Evolutionary conservation across 1,140 invertebrate genomes (phyloP).

Genomic region (Sminthurinus signatus): DNA sequence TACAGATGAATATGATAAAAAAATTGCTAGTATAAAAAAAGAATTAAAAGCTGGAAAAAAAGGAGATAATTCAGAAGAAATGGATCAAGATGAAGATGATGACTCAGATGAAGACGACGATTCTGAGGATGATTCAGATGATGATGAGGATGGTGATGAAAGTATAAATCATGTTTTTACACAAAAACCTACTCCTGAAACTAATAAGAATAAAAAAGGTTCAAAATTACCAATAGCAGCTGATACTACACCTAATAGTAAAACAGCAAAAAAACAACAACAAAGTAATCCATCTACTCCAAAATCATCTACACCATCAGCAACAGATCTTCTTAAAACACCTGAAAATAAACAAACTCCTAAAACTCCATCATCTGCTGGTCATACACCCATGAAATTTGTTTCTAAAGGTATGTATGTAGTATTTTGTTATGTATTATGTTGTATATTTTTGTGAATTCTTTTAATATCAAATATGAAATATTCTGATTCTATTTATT

Average conservation of each 20-base stretch:
- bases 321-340: conserved; percentile 18
- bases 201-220: no score
- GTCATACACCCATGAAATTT: conserved; percentile 35
- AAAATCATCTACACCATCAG: conserved; percentile 2
- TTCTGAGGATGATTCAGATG: conserved; percentile 30
- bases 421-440: not conserved
- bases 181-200: no score
- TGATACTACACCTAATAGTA: no score
- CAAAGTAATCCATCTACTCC: conserved; percentile 25
- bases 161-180: no score
- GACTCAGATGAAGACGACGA: conserved; percentile 42
- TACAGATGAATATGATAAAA: not conserved
- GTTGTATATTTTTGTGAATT: conserved; percentile 1
- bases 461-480: not conserved
- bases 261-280: no score
- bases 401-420: conserved; percentile 20
- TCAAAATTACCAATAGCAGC: no score
- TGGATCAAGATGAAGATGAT: conserved; percentile 44
- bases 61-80: conserved; percentile 20
- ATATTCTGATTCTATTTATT: no score
- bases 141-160: no score
- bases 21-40: not conserved
- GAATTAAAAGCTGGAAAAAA: no score
- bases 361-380: conserved; percentile 31
- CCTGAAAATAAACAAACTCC: conserved; percentile 38